Base-by-base conservation (phyloP, 2,888 invertebrate species). In the Caenorhabditis uteleia region DNA sequence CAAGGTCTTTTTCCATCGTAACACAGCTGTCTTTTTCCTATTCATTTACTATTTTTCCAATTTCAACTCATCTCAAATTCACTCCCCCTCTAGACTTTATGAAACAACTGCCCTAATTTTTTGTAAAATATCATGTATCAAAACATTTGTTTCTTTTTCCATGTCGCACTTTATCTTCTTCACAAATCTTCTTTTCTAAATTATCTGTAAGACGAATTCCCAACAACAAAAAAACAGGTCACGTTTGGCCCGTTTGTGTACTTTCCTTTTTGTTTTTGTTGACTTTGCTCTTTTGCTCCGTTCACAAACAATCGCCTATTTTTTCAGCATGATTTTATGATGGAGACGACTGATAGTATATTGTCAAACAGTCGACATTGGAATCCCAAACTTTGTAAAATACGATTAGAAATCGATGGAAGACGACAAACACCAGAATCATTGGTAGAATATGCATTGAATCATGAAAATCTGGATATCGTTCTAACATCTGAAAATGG, bases 241-340 rank as follows among this genome's bases (percentile, higher is more conserved):
- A n/a, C n/a, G n/a, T n/a, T n/a, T n/a, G n/a, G n/a, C n/a, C n/a
- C n/a, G n/a, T n/a, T n/a, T n/a, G n/a, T n/a, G n/a, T n/a, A n/a
- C n/a, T n/a, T 5, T 14, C 33, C n/a, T 46, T 18, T 55, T 1
- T 16, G n/a, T 10, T 31, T 33, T 40, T 45, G 29, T 31, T 40
- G 34, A 21, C 29, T 16, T 16, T 42, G 42, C 34, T 21, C 6
- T 3, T 27, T 44, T 7, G 14, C 3, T n/a, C 12, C 1, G 21
- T n/a, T 20, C 38, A 14, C 12, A 34, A 34, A 3, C 2, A 18
- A 20, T 36, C 8, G 23, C 29, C 18, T 14, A 44, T 33, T 25
- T 27, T 60, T 54, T 36, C 51, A 61, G 62, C 39, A 62, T 62
- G 62, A 39, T 10, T 46, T 29, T 23, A 62, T 62, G 62, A 62